Percentiles rank a stretch among this genome's conserved stretches.
These are phyloP conservation scores for Cyanistes caeruleus DNA, from an alignment of 2,113 vertebrate species.

Conservation along the genomic window DNA sequence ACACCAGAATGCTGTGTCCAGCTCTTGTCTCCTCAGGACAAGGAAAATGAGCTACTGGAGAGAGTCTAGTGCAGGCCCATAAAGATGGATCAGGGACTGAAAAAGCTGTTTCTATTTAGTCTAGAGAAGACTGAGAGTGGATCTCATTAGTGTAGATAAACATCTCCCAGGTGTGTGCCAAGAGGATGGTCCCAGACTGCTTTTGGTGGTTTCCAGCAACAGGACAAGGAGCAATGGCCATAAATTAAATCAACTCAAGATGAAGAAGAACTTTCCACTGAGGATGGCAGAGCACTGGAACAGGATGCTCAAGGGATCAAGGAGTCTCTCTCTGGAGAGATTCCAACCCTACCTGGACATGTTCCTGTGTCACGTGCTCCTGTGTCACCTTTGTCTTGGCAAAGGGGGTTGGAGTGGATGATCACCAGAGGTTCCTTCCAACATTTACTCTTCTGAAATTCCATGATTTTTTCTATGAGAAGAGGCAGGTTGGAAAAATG, in stretches of 20 bases:
- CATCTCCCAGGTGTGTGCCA: neutral
- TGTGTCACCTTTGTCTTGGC: neutral
- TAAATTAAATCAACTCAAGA: neutral
- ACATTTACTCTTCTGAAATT: no score
- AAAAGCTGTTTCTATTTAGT: neutral
- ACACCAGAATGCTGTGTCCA: neutral
- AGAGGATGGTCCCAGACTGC: neutral
- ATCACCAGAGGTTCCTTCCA: neutral
- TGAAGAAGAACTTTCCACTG: neutral
- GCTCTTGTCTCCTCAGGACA: neutral
- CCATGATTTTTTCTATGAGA: neutral
- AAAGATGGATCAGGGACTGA: neutral
- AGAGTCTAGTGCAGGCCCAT: neutral
- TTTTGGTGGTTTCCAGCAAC: neutral
- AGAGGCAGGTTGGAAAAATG: rapidly evolving
- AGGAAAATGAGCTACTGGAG: neutral
- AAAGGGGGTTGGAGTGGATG: neutral
- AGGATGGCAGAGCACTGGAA: neutral
- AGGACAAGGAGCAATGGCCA: neutral
- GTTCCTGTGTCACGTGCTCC: neutral
- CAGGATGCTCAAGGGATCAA: neutral
- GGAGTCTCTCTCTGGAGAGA: neutral
- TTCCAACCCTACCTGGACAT: neutral
- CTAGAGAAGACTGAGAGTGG: neutral
- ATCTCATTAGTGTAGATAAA: neutral